phyloP scores from a whole-genome alignment of 2,888 invertebrate species.

The Ceriagrion tenellum region DNA sequence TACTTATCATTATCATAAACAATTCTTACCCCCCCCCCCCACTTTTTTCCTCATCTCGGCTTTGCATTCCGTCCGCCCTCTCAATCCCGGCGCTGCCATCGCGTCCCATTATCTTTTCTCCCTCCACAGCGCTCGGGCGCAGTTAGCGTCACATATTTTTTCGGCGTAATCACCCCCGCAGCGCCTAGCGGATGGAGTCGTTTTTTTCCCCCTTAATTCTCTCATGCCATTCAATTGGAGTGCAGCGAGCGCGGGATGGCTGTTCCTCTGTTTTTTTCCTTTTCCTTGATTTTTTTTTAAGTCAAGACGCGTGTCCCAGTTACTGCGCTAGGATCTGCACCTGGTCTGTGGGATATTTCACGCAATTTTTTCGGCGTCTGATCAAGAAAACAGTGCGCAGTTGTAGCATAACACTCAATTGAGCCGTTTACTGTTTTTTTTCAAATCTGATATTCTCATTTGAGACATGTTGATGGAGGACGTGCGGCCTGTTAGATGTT shows the following conservation, averaged over 20 bases:
- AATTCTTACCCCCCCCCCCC: background rate
- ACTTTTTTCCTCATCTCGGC: background rate
- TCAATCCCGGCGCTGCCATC: background rate
- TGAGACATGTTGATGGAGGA: no score
- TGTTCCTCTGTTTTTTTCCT: background rate
- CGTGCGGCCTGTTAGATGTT: background rate
- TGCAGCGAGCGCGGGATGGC: background rate
- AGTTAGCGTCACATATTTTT: conserved; percentile 25
- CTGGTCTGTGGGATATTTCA: background rate
- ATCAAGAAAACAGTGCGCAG: background rate
- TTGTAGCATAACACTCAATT: background rate
- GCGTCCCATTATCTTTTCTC: background rate
- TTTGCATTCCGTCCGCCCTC: conserved; percentile 15
- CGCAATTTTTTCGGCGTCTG: background rate
- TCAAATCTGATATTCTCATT: background rate
- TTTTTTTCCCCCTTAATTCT: conserved; percentile 10
- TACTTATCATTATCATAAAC: conserved; percentile 29
- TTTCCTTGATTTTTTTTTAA: background rate
- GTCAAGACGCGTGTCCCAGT: background rate
- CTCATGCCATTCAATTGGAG: conserved; percentile 4
- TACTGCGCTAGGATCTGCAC: background rate
- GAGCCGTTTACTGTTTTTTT: background rate
- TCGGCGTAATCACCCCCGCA: conserved; percentile 18
- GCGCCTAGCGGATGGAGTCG: background rate
- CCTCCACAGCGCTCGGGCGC: background rate